Conservation (phyloP, 2,888 invertebrate species). For the Agonopterix heracliana region DNA sequence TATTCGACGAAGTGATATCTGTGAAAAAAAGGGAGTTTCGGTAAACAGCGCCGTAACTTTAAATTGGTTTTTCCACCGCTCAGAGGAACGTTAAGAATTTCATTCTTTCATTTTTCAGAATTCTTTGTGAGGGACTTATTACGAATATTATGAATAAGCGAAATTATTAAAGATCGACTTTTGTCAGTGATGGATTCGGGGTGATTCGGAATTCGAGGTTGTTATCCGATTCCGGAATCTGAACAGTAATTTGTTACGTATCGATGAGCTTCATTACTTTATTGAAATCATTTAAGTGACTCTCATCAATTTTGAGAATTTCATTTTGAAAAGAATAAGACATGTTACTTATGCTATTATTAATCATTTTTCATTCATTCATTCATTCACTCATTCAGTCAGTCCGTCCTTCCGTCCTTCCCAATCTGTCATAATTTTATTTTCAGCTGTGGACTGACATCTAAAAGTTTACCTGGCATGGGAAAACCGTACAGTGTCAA, state of each 20-base stretch:
- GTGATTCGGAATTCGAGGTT: background rate
- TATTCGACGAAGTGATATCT: constrained; percentile 45
- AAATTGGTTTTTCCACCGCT: constrained; percentile 45
- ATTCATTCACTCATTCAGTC: too few species aligned
- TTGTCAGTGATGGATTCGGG: constrained; percentile 4
- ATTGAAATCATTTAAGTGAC: background rate
- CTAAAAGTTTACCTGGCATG: too few species aligned
- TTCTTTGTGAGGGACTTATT: constrained; percentile 20
- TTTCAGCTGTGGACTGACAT: too few species aligned
- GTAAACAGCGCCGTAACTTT: constrained; percentile 51
- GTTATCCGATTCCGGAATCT: background rate
- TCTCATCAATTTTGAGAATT: background rate
- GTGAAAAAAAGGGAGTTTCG: constrained; percentile 39
- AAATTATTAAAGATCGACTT: constrained; percentile 8
- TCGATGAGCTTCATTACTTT: background rate
- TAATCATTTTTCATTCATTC: too few species aligned
- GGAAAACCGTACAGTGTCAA: too few species aligned
- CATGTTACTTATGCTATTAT: too few species aligned
- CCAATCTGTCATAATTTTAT: too few species aligned
- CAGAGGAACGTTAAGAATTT: constrained; percentile 30
- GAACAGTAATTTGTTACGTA: too few species aligned
- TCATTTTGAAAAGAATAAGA: background rate
- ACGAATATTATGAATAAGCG: constrained; percentile 11
- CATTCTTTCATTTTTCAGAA: constrained; percentile 26
- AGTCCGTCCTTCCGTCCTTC: too few species aligned